A percentile compares a stretch with the other conserved stretches of the same genome.
phyloP scores from a whole-genome alignment of 64 coral and sea anemone genomes.

The Anthopleura sola region DNA sequence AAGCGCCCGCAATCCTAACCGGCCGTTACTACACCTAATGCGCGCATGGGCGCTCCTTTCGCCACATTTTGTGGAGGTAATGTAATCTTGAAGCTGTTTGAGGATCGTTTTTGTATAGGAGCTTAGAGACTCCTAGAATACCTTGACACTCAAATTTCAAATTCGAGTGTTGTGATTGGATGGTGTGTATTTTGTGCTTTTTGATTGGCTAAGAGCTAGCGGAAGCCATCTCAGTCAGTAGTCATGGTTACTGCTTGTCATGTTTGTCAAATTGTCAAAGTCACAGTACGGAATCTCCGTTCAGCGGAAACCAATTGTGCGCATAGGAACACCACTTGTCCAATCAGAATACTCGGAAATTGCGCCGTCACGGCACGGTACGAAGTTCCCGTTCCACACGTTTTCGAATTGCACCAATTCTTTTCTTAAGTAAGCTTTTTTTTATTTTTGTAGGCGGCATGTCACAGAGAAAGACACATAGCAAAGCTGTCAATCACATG shows the following conservation, averaged over 20 bases:
- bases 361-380: too few species aligned
- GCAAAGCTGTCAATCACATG: constrained; percentile 90
- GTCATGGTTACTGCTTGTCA: not conserved
- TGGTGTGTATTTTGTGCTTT: not conserved
- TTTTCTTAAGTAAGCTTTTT: not conserved
- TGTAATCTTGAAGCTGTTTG: not conserved
- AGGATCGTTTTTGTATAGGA: too few species aligned
- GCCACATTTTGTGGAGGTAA: constrained; percentile 90
- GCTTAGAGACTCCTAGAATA: too few species aligned
- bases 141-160: not conserved
- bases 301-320: too few species aligned
- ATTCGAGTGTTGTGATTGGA: not conserved
- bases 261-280: too few species aligned
- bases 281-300: too few species aligned
- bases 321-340: too few species aligned
- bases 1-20: constrained; percentile 83
- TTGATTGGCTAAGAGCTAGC: too few species aligned
- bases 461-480: constrained; percentile 75
- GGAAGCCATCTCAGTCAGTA: too few species aligned
- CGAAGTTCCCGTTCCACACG: too few species aligned
- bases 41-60: constrained; percentile 87
- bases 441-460: constrained; percentile 50
- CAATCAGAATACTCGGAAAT: not conserved
- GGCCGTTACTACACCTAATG: constrained; percentile 93
- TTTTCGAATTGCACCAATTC: not conserved